Evolutionary conservation across 2,888 invertebrate genomes (phyloP).

Genomic region (Tillus elongatus): DNA sequence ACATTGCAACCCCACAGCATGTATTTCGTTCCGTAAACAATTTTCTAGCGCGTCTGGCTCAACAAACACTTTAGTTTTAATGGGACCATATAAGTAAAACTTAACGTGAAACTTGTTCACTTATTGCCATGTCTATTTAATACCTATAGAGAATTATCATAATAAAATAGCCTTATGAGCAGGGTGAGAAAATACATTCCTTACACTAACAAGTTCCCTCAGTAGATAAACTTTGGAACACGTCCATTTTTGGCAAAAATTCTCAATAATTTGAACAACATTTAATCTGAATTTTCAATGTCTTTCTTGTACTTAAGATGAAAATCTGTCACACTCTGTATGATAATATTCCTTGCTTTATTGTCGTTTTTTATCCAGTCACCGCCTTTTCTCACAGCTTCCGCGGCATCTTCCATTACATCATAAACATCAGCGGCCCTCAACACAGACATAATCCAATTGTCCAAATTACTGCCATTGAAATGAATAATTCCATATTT

Average conservation of each 20-base stretch:
- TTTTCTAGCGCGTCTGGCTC: no score
- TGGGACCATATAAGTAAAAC: no score
- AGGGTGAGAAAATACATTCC: no score
- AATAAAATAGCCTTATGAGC: no score
- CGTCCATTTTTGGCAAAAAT: conserved; percentile 14
- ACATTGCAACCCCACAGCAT: no score
- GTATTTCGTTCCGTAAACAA: no score
- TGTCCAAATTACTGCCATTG: conserved; percentile 17
- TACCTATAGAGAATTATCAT: no score
- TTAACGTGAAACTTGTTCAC: no score
- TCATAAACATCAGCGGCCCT: conserved; percentile 11
- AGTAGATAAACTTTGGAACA: conserved; percentile 10
- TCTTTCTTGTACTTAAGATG: conserved; percentile 20
- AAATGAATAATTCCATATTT: conserved; percentile 15
- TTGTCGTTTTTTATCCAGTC: conserved; percentile 16
- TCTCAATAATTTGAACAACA: conserved; percentile 17
- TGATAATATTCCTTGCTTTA: conserved; percentile 14
- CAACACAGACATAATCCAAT: conserved; percentile 15
- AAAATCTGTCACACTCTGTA: conserved; percentile 18
- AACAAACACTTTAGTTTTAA: no score
- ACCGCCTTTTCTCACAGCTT: conserved; percentile 7
- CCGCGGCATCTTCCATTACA: conserved; percentile 11
- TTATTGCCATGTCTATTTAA: no score
- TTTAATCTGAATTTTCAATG: conserved; percentile 14
- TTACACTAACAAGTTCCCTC: conserved; percentile 7